Conservation (phyloP, 2,888 invertebrate genomes). For the Bugulina stolonifera region DNA sequence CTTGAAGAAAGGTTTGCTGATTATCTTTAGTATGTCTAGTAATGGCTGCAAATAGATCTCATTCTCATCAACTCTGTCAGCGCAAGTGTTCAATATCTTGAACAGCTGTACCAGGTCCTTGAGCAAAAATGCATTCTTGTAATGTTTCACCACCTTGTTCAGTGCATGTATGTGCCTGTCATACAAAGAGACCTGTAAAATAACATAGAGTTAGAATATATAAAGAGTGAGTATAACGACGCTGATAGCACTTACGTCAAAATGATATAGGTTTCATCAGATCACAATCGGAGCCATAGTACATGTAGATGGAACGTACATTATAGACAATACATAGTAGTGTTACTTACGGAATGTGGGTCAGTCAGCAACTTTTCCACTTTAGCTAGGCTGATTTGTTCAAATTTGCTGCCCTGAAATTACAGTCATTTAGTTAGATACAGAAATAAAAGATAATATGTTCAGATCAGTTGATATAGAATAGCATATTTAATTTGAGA, state of each 20-base stretch:
- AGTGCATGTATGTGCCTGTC: conserved; percentile 49
- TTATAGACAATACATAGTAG: too few species aligned
- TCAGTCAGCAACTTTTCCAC: conserved; percentile 51
- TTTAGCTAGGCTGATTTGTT: conserved; percentile 43
- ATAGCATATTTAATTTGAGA: not conserved
- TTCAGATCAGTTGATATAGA: not conserved
- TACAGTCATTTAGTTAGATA: not conserved
- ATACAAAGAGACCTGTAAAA: conserved; percentile 44
- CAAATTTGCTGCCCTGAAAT: conserved; percentile 40
- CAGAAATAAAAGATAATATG: not conserved
- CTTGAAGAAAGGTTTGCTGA: conserved; percentile 48
- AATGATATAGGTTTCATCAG: too few species aligned
- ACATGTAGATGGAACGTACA: too few species aligned
- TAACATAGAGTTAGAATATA: too few species aligned
- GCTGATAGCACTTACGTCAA: too few species aligned
- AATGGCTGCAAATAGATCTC: conserved; percentile 47
- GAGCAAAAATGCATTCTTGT: conserved; percentile 49
- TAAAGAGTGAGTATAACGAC: not conserved
- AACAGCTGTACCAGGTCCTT: conserved; percentile 50
- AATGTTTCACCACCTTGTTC: conserved; percentile 44
- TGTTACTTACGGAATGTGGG: conserved; percentile 48
- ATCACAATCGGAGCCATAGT: too few species aligned
- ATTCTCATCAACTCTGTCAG: conserved; percentile 45
- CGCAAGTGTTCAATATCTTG: conserved; percentile 50
- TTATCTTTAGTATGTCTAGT: conserved; percentile 43